phyloP scores from a whole-genome alignment of 2,797 vertebrate species.

The Schizopygopsis malacanthus region DNA sequence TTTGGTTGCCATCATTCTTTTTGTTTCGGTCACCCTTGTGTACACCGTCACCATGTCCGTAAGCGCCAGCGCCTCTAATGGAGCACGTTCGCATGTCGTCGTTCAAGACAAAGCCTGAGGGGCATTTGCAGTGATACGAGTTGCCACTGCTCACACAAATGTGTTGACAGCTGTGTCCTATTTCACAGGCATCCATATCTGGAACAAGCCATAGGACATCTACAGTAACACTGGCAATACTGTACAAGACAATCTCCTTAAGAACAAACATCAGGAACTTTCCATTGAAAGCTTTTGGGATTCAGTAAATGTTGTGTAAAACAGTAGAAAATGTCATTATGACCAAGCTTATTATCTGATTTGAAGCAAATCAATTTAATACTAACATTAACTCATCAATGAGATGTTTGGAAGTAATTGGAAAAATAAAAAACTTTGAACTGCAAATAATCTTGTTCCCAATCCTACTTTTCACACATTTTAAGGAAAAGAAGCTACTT shows the following conservation, averaged over 20 bases:
- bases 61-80: constrained; percentile 25
- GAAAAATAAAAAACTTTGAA: background rate
- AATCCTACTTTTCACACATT: too few relatives aligned
- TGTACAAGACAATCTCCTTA: background rate
- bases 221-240: constrained; percentile 4
- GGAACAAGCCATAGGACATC: constrained; percentile 41
- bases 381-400: background rate
- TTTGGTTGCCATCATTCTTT: constrained; percentile 3
- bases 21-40: background rate
- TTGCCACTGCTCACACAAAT: constrained; percentile 68
- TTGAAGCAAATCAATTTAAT: background rate
- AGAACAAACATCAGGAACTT: background rate
- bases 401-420: too few relatives aligned
- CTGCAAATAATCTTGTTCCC: background rate
- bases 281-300: background rate
- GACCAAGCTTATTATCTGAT: background rate
- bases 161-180: constrained; percentile 76
- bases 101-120: constrained; percentile 73
- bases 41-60: background rate
- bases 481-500: background rate
- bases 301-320: background rate
- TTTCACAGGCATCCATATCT: constrained; percentile 70
- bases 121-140: constrained; percentile 74
- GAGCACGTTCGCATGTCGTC: constrained; percentile 74
- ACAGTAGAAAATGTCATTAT: background rate